A percentile compares a stretch with the other conserved stretches of the same genome.
These are phyloP conservation scores for Oxycera nigricornis DNA, from an alignment of 2,888 invertebrate genomes.

Conservation along the genomic window DNA sequence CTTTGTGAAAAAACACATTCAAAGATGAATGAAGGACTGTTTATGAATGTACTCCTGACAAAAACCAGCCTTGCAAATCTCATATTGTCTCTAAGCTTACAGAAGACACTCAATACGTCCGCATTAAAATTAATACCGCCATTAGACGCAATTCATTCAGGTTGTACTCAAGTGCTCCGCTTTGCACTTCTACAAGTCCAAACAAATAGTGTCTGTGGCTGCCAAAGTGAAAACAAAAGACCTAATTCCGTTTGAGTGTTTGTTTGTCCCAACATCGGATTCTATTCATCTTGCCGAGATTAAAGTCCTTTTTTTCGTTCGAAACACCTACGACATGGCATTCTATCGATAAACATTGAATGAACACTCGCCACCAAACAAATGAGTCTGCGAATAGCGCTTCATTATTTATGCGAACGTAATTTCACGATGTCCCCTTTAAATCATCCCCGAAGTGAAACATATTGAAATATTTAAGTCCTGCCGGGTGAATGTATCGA, in stretches of 20 bases:
- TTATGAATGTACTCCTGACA: background rate
- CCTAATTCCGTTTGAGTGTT: constrained; percentile 45
- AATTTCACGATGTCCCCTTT: constrained; percentile 2
- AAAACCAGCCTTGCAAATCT: background rate
- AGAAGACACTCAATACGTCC: constrained; percentile 35
- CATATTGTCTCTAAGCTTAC: background rate
- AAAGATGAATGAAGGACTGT: background rate
- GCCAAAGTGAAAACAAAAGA: constrained; percentile 39
- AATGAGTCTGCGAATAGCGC: constrained; percentile 1
- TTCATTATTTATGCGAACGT: constrained; percentile 34
- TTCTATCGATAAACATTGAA: background rate
- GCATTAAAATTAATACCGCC: constrained; percentile 47
- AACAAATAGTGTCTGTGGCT: constrained; percentile 30
- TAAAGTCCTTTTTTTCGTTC: background rate
- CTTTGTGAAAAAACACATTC: background rate
- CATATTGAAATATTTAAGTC: constrained; percentile 31
- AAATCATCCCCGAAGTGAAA: constrained; percentile 3
- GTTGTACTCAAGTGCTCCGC: background rate
- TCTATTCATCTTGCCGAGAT: background rate
- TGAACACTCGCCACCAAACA: background rate
- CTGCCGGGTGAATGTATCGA: constrained; percentile 12
- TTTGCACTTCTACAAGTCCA: background rate
- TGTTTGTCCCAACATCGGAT: constrained; percentile 36
- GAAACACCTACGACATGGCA: constrained; percentile 18
- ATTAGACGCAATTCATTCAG: constrained; percentile 42